Conservation (phyloP, 1,140 invertebrate genomes). For the Anagrus nilaparvatae region DNA sequence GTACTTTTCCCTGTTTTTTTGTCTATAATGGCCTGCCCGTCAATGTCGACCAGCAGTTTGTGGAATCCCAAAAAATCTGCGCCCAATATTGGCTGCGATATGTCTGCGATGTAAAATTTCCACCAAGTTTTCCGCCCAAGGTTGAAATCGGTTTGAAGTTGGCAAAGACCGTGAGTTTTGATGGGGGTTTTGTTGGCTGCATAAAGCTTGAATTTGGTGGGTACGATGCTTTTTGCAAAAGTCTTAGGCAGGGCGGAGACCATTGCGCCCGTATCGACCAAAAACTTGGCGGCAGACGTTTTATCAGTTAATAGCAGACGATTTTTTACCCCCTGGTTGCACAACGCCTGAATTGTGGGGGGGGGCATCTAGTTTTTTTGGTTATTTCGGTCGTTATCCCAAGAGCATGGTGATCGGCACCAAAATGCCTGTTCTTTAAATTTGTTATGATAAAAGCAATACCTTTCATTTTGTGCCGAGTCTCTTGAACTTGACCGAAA, state of each 20-base stretch:
- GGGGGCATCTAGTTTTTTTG: too few relatives aligned
- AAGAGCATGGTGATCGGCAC: too few relatives aligned
- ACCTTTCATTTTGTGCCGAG: too few relatives aligned
- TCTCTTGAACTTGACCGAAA: too few relatives aligned
- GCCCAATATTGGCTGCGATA: slow-evolving; percentile 4
- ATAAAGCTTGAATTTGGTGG: background rate
- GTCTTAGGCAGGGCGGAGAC: background rate
- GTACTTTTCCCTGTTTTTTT: background rate
- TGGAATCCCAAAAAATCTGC: slow-evolving; percentile 4
- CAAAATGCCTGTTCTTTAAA: too few relatives aligned
- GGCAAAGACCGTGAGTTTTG: too few relatives aligned
- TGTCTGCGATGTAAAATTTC: slow-evolving; percentile 1
- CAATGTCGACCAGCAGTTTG: slow-evolving; percentile 3
- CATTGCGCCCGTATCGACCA: background rate
- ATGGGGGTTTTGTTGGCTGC: background rate
- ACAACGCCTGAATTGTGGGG: too few relatives aligned
- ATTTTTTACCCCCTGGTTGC: too few relatives aligned
- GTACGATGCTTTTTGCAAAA: background rate
- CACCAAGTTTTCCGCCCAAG: background rate
- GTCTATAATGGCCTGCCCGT: background rate
- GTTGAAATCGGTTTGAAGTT: background rate
- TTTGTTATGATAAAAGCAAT: too few relatives aligned
- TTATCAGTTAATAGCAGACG: too few relatives aligned
- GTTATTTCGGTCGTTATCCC: too few relatives aligned
- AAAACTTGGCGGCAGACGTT: too few relatives aligned